Base-by-base conservation (phyloP, 2,888 invertebrate genomes). In the Yponomeuta evonymella region DNA sequence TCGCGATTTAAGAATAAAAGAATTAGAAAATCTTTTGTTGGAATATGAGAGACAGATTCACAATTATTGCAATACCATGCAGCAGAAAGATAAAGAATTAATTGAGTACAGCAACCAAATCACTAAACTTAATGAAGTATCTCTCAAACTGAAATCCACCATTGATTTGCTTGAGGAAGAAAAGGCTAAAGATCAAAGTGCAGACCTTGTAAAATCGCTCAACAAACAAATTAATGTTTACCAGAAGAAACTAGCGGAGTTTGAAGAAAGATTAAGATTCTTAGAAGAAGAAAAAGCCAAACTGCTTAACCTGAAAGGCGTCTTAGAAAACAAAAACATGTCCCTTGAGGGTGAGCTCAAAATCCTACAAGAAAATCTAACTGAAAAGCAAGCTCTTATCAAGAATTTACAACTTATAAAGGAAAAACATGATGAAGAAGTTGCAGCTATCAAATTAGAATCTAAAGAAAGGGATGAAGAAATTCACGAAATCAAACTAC, bases 391-490 rank as follows among this genome's bases (percentile, higher is more conserved):
- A 78, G 79, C 73, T 70, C 75, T 90, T 67, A 84, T 93, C n/a
- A 85, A 89, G 73, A 91, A 92, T 67, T 78, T 94, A 71, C 88
- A 92, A 73, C 81, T 82, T 4, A 89, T 93, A 74, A 85, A 91
- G 73, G 88, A 93, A 68, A 89, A 90, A 72, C 90, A 92, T 72
- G 81, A 86, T n/a, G 86, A 92, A 67, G 92, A 93, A 76, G 82
- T 93, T 76, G 79, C 91, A 71, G 79, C 89, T 76, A 81, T 93
- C 72, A 82, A 83, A 77, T 74, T 83, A 9, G 85, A 93, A 82
- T 87, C 93, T 70, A 91, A 93, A 81, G 91, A 93, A 74, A 87
- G 93, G 70, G 92, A 94, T 83, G 89, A 93, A 83, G 91, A 94
- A 88, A 93, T 93, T 73, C 91, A 93, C 75, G 81, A 90, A 90